Base-by-base conservation (phyloP, 2,888 invertebrate genomes). In the Liopterus haemorrhoidalis region DNA sequence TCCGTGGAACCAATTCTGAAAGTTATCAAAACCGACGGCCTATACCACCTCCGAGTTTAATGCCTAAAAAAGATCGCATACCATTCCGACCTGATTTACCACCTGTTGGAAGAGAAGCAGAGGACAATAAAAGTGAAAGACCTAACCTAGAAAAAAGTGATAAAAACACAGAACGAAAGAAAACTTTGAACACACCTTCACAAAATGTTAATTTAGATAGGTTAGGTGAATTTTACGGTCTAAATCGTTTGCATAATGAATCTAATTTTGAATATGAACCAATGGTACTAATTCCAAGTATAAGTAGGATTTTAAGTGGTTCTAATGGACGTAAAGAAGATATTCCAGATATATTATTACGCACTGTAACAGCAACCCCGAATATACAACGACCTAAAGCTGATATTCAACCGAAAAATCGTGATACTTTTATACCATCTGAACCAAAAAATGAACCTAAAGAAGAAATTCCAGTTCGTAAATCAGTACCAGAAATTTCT, bases 301-400 rank as follows among this genome's bases (percentile, higher is more conserved):
- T 91, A 54, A 84, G 87, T 2, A 74, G 91, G 42, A 90, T 91
- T 58, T 70, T 91, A 16, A 86, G 86, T 37, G 90, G 90, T 1
- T 86, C 88, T 38, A 89, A 87, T 62, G 90, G 90, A 0, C 73
- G 86, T 20, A 86, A 85, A 56, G 85, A 86, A 53, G 85, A 85
- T 56, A 82, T 88, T 41, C 84, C 87, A 0, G 86, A 86, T 51
- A 83, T 87, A 30, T 68, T 88, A 1, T 67, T 86, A 16, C 73
- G 81, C 48, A 78, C 81, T 0, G 81, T 81, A 22, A 82, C 83
- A 1, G 75, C 78, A 1, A 65, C 70, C 11, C 72, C 74, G 2
- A 63, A 64, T 6, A 48, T 64, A 20, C 58, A 61, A 49, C 48
- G 52, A 19, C 40, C 40, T 2, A 18, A 30, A 30, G 12, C 16